phyloP scores from a whole-genome alignment of 2,888 invertebrate species.

The Machimus atricapillus region DNA sequence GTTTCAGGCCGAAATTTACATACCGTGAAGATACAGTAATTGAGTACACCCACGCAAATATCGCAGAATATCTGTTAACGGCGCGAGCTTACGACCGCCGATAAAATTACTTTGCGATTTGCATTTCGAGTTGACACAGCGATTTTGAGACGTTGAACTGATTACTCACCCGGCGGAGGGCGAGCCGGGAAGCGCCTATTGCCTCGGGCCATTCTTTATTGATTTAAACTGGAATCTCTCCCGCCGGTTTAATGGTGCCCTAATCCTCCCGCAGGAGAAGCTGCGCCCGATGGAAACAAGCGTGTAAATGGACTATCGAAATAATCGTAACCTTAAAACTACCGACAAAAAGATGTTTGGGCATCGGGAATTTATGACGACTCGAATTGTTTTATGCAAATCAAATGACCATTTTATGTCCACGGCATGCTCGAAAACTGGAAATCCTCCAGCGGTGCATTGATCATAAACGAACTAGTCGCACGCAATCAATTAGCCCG shows the following conservation, averaged over 20 bases:
- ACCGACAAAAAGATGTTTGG: constrained; percentile 37
- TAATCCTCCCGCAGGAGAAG: not conserved
- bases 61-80: not conserved
- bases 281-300: not conserved
- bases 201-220: not conserved
- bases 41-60: not conserved
- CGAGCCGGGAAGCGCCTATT: not conserved
- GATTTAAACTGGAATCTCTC: constrained; percentile 4
- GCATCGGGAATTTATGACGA: constrained; percentile 22
- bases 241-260: not conserved
- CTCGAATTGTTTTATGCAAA: constrained; percentile 35
- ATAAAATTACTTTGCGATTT: constrained; percentile 17
- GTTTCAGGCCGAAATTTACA: not conserved
- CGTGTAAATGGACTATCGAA: constrained; percentile 9
- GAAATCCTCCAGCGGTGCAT: not conserved
- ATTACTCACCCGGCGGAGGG: not conserved
- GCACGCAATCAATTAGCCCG: constrained; percentile 14
- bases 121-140: constrained; percentile 4
- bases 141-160: not conserved
- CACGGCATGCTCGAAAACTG: not conserved
- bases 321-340: constrained; percentile 25
- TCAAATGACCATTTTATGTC: not conserved
- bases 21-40: not conserved
- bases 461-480: constrained; percentile 18
- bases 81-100: not conserved